phyloP scores from a whole-genome alignment of 1,140 invertebrate species.

The Neomicropteryx cornuta region DNA sequence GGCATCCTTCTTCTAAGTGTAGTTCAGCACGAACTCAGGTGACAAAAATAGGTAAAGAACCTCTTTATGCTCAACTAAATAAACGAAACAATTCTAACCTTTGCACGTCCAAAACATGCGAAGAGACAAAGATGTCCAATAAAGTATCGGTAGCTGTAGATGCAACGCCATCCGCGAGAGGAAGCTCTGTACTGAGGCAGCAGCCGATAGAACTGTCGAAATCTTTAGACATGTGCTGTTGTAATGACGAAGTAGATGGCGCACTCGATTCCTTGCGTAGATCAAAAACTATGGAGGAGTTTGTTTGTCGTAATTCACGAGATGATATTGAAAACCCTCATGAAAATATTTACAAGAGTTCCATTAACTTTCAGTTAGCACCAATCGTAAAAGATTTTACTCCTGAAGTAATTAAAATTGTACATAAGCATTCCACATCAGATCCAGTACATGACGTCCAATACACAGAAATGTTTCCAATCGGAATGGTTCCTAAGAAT shows the following conservation, averaged over 20 bases:
- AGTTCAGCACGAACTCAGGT: no score
- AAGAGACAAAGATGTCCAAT: slow-evolving; percentile 39
- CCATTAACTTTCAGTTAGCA: slow-evolving; percentile 32
- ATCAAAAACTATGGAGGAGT: slow-evolving; percentile 33
- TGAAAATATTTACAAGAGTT: slow-evolving; percentile 34
- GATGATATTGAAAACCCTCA: slow-evolving; percentile 13
- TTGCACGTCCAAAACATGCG: slow-evolving; percentile 26
- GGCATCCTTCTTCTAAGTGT: neutral
- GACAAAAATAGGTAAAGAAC: no score
- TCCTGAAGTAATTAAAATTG: slow-evolving; percentile 35
- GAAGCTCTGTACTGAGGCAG: slow-evolving; percentile 58
- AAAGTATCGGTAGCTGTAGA: slow-evolving; percentile 66
- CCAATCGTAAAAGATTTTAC: slow-evolving; percentile 17
- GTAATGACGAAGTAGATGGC: slow-evolving; percentile 18
- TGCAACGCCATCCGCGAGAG: slow-evolving; percentile 58
- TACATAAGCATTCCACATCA: slow-evolving; percentile 62
- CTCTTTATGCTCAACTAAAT: neutral
- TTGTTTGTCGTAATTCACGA: slow-evolving; percentile 16
- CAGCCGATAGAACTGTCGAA: slow-evolving; percentile 61
- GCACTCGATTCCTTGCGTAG: slow-evolving; percentile 23
- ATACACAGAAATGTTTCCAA: slow-evolving; percentile 30
- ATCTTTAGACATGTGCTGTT: slow-evolving; percentile 34
- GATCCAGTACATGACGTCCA: slow-evolving; percentile 51
- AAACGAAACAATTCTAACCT: slow-evolving; percentile 3
- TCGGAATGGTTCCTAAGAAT: slow-evolving; percentile 21